A percentile compares a stretch with the other conserved stretches of the same genome.
Evolutionary conservation across 2,113 vertebrate genomes (phyloP).

Genomic region (Scomber scombrus): DNA sequence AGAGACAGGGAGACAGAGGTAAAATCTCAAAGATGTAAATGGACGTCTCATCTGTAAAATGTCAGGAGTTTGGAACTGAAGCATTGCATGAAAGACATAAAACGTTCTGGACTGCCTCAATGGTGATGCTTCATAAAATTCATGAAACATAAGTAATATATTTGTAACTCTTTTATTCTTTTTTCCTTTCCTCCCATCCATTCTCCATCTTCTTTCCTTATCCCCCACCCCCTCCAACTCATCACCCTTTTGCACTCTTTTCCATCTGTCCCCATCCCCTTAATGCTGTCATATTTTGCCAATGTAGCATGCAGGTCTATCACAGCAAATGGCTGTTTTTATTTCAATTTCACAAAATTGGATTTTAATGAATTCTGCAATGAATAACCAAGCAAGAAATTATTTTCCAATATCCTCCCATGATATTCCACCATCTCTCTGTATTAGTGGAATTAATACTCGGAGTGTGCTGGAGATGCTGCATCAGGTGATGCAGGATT

Average conservation of each 20-base stretch:
- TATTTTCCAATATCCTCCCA: conserved; percentile 72
- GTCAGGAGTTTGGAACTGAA: background rate
- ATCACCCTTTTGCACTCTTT: background rate
- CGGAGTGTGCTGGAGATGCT: conserved; percentile 51
- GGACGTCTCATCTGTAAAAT: too few relatives aligned
- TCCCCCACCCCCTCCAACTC: background rate
- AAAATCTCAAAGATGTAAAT: background rate
- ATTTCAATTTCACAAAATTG: conserved; percentile 70
- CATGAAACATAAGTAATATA: background rate
- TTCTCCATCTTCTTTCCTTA: background rate
- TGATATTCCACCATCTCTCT: conserved; percentile 61
- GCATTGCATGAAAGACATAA: conserved; percentile 5
- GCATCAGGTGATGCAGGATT: conserved; percentile 69
- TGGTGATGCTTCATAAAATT: background rate
- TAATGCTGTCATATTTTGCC: conserved; percentile 19
- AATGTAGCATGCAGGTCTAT: conserved; percentile 49
- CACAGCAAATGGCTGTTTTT: conserved; percentile 67
- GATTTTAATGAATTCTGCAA: conserved; percentile 75
- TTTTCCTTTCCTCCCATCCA: background rate
- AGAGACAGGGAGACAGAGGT: background rate
- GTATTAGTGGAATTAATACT: conserved; percentile 70
- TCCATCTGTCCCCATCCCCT: background rate
- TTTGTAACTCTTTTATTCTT: conserved; percentile 2
- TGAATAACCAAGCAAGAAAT: conserved; percentile 76
- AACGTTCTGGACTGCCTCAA: too few relatives aligned